Evolutionary conservation across 2,113 vertebrate genomes (phyloP).

Genomic region (Nipponia nippon): DNA sequence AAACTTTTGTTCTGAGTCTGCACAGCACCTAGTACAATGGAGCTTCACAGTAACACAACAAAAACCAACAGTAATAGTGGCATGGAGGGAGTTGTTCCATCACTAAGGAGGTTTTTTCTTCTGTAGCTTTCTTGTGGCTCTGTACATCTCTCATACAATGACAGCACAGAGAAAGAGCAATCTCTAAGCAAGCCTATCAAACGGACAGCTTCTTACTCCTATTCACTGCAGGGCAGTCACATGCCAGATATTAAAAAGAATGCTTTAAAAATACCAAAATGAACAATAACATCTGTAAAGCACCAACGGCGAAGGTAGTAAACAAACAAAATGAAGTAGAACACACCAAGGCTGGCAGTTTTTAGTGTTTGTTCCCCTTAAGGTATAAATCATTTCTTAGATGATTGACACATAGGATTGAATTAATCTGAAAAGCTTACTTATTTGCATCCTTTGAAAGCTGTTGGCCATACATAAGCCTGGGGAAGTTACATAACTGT

Average conservation of each 20-base stretch:
- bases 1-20: neutral
- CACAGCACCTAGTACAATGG: neutral
- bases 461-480: neutral
- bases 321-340: conserved; percentile 15
- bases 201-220: conserved; percentile 23
- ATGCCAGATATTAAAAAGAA: conserved; percentile 12
- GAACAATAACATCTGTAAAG: conserved; percentile 32
- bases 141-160: neutral
- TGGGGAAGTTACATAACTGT: neutral
- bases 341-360: neutral
- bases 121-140: neutral
- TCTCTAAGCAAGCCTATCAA: neutral
- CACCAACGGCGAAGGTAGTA: neutral
- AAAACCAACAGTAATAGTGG: neutral
- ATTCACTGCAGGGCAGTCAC: conserved; percentile 33
- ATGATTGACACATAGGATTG: neutral
- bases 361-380: neutral
- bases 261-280: conserved; percentile 26
- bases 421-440: neutral
- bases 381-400: neutral
- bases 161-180: conserved; percentile 44
- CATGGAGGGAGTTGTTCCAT: neutral
- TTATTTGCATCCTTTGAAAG: conserved; percentile 32
- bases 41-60: neutral
- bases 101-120: neutral